phyloP scores from a whole-genome alignment of 2,888 invertebrate species.

The Dichetophora obliterata region DNA sequence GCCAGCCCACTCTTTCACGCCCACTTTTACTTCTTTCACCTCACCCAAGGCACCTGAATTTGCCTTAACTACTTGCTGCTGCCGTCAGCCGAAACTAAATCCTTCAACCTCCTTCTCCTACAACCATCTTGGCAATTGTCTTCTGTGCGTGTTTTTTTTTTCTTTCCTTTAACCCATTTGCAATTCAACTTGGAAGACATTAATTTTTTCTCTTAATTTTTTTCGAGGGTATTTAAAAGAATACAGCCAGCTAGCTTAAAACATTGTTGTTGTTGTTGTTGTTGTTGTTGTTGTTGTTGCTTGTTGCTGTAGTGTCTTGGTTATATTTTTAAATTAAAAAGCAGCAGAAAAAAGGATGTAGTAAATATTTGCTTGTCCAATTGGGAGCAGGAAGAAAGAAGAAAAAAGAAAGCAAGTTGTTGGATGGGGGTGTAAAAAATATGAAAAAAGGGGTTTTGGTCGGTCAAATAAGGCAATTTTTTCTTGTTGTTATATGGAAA shows the following conservation, averaged over 20 bases:
- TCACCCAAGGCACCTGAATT: background rate
- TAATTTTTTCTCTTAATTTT: conserved; percentile 56
- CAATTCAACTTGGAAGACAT: conserved; percentile 21
- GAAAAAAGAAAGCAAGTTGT: background rate
- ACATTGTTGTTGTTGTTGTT: conserved; percentile 32
- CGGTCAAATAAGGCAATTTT: conserved; percentile 1
- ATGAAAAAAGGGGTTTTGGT: background rate
- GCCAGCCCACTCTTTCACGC: background rate
- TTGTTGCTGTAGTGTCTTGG: conserved; percentile 15
- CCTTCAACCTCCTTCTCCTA: background rate
- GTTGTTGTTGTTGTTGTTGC: conserved; percentile 32
- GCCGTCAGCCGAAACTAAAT: background rate
- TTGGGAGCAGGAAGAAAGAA: conserved; percentile 51
- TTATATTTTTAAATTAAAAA: conserved; percentile 61
- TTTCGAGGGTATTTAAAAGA: conserved; percentile 41
- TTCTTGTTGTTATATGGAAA: conserved; percentile 12
- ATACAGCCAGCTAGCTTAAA: background rate
- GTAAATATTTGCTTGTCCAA: conserved; percentile 66
- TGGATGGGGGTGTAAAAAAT: conserved; percentile 24
- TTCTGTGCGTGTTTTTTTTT: background rate
- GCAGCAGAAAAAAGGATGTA: conserved; percentile 50
- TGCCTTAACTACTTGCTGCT: background rate
- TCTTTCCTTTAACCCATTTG: conserved; percentile 22
- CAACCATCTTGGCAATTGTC: background rate
- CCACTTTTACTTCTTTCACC: background rate